Percentiles rank a stretch among this genome's conserved stretches.
Evolutionary conservation across 2,797 vertebrate species (phyloP).

Genomic region (Ataeniobius toweri): DNA sequence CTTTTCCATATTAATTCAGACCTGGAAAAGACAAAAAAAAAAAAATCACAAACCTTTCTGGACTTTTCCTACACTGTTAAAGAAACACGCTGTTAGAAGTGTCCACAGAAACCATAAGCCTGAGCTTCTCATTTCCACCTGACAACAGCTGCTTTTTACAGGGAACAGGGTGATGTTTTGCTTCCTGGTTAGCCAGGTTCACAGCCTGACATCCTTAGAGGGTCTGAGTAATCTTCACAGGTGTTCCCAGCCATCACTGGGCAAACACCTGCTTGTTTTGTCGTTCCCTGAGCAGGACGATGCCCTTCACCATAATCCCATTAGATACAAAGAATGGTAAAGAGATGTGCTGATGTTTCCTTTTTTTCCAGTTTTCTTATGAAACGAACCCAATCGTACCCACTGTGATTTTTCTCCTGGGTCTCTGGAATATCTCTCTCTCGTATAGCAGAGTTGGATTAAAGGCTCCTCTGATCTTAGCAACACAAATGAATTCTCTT

Average conservation of each 20-base stretch:
- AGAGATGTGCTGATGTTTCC: slow-evolving; percentile 56
- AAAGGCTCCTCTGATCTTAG: slow-evolving; percentile 16
- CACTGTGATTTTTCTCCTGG: background rate
- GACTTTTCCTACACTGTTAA: slow-evolving; percentile 8
- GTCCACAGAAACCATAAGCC: slow-evolving; percentile 63
- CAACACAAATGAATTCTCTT: slow-evolving; percentile 11
- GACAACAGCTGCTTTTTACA: slow-evolving; percentile 38
- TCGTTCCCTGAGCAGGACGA: slow-evolving; percentile 34
- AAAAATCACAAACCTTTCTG: slow-evolving; percentile 5
- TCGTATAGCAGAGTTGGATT: slow-evolving; percentile 12
- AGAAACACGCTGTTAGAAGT: slow-evolving; percentile 36
- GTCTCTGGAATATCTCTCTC: background rate
- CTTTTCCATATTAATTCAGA: background rate
- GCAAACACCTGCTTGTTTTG: slow-evolving; percentile 62
- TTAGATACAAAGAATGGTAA: slow-evolving; percentile 60
- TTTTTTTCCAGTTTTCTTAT: background rate
- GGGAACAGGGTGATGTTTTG: slow-evolving; percentile 34
- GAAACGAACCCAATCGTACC: slow-evolving; percentile 4
- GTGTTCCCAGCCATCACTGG: slow-evolving; percentile 52
- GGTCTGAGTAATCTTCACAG: slow-evolving; percentile 58
- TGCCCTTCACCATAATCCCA: slow-evolving; percentile 69
- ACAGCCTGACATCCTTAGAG: slow-evolving; percentile 52
- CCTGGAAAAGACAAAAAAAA: too few species aligned
- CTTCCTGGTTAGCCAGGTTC: slow-evolving; percentile 33
- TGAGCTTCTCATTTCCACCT: slow-evolving; percentile 3